Evolutionary conservation across 2,113 vertebrate genomes (phyloP).

Genomic region (Tiliqua scincoides): DNA sequence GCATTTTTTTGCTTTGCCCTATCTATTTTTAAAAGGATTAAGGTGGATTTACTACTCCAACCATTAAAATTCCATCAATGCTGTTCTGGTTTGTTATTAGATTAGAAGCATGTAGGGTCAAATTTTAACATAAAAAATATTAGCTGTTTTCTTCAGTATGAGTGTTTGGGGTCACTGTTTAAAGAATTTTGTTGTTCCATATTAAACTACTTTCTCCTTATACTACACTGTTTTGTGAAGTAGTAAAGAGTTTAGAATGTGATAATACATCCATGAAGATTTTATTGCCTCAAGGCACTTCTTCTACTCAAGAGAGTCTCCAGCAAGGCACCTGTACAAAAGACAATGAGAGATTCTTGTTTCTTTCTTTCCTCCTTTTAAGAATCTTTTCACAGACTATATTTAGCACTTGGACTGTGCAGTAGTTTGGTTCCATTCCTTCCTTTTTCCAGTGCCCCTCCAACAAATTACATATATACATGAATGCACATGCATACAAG

Average conservation of each 20-base stretch:
- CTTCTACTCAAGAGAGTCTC: conserved; percentile 61
- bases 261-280: conserved; percentile 57
- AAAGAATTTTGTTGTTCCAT: conserved; percentile 32
- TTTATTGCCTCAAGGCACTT: conserved; percentile 60
- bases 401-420: conserved; percentile 63
- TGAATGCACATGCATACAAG: not conserved
- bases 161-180: conserved; percentile 19
- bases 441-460: not conserved
- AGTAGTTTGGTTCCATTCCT: conserved; percentile 59
- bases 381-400: conserved; percentile 64
- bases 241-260: conserved; percentile 59
- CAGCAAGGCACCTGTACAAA: conserved; percentile 66
- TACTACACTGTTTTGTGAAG: conserved; percentile 44
- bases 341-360: conserved; percentile 60
- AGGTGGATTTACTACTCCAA: conserved; percentile 56
- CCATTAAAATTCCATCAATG: conserved; percentile 51
- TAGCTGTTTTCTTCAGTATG: conserved; percentile 52
- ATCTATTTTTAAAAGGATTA: conserved; percentile 64
- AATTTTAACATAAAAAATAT: conserved; percentile 42
- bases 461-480: not conserved
- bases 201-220: conserved; percentile 22
- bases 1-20: conserved; percentile 46
- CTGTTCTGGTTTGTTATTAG: conserved; percentile 55
- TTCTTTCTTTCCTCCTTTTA: conserved; percentile 49
- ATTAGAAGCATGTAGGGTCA: conserved; percentile 53